phyloP scores from a whole-genome alignment of 2,888 invertebrate species.

The Drosophila testacea region DNA sequence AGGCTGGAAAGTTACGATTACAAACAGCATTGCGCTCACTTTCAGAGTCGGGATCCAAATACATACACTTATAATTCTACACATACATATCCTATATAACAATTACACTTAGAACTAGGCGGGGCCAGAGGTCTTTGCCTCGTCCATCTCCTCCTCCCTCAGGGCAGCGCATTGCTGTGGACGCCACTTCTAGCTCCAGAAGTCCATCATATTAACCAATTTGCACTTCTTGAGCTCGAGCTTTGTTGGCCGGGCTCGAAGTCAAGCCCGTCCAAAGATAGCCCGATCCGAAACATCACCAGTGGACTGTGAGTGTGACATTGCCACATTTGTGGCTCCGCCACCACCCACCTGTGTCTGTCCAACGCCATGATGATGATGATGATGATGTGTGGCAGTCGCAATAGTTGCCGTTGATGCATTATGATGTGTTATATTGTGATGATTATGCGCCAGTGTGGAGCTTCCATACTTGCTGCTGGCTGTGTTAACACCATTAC shows the following conservation, averaged over 20 bases:
- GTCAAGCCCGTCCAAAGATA: conserved; percentile 89
- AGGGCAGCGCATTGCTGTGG: conserved; percentile 70
- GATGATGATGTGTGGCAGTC: conserved; percentile 81
- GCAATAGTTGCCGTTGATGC: conserved; percentile 74
- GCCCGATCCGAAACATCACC: conserved; percentile 87
- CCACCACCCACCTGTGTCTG: conserved; percentile 10
- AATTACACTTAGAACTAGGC: conserved; percentile 49
- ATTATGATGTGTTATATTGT: conserved; percentile 80
- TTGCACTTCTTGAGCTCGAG: conserved; percentile 85
- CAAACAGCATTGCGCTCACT: conserved; percentile 57
- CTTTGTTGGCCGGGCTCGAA: conserved; percentile 84
- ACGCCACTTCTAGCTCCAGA: conserved; percentile 85
- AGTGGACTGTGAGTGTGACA: conserved; percentile 88
- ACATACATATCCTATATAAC: conserved; percentile 57
- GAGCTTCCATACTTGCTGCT: conserved; percentile 82
- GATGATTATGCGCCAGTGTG: conserved; percentile 76
- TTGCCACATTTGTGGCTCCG: conserved; percentile 66
- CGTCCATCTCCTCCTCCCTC: conserved; percentile 59
- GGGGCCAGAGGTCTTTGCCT: conserved; percentile 12
- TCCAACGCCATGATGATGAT: conserved; percentile 55
- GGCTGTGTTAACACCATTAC: conserved; percentile 63
- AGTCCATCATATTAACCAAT: conserved; percentile 85
- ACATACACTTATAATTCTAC: conserved; percentile 41
- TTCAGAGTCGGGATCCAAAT: conserved; percentile 25
- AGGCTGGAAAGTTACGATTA: conserved; percentile 14